Base-by-base conservation (phyloP, 2,888 invertebrate species). In the Oxystoma pomonae region DNA sequence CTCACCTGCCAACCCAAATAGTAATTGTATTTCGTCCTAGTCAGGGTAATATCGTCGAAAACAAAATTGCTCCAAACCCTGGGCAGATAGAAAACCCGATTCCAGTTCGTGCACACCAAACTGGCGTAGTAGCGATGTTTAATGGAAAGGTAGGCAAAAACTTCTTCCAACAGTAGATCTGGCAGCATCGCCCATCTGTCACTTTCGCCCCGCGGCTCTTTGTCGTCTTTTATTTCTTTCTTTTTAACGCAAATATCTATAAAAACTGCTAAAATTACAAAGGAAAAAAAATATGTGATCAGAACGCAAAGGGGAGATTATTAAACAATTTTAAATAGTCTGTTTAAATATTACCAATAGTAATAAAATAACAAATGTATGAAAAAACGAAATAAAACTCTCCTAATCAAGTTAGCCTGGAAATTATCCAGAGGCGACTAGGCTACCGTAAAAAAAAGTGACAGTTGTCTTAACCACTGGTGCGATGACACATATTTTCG, bases 1-100 rank as follows among this genome's bases (percentile, higher is more conserved):
- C 60, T 68, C 75, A 84, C 85, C 81, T 90, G 90, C 88, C 91
- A 92, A 17, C 92, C 92, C 58, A 89, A 88, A 76, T 91, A 92
- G 72, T 91, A 90, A 74, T 92, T 92, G 76, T 87, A 92, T 75
- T 89, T 87, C 20, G 88, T 83, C 62, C 90, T 83, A 0, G 91
- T 91, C 19, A 93, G 81, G 0, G 91, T 90, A 1, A 83, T 83
- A 74, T 92, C 92, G 67, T 87, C 85, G 55, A 92, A 81, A 1
- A 85, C 81, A 73, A 93, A 92, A 12, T 84, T 85, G 5, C 86
- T 82, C 93, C 93, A 94, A n/a, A 90, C 87, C 49, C 84, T 83
- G 16, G 89, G 89, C 20, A 91, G 82, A 73, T 90, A 85, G 76
- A 92, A 92, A 2, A 87, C 88, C 56, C 83, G 78, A 70, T 88